phyloP scores from a whole-genome alignment of 1,140 invertebrate species.

The Megalonaias nervosa region DNA sequence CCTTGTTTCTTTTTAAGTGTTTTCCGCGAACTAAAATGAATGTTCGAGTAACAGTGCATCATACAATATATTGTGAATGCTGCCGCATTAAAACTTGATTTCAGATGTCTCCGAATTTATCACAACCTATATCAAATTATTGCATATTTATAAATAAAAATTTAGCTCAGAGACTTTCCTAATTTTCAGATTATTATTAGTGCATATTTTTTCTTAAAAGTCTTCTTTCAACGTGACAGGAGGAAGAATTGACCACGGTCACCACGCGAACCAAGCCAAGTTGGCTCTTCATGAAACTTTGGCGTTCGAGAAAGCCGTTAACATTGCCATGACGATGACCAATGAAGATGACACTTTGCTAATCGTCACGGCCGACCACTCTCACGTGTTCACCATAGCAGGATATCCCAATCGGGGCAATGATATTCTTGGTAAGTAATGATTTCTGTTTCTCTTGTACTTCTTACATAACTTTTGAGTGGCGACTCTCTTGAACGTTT shows the following conservation, averaged over 20 bases:
- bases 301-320: slow-evolving; percentile 82
- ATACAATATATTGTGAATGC: neutral
- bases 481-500: too few species aligned
- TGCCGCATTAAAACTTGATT: neutral
- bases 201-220: neutral
- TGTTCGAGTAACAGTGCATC: too few species aligned
- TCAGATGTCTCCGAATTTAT: neutral
- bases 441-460: neutral
- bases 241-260: slow-evolving; percentile 85
- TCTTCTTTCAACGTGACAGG: slow-evolving; percentile 43
- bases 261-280: slow-evolving; percentile 86
- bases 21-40: too few species aligned
- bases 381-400: slow-evolving; percentile 68
- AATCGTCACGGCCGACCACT: slow-evolving; percentile 92
- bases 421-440: slow-evolving; percentile 66
- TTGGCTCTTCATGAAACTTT: slow-evolving; percentile 86
- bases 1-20: too few species aligned
- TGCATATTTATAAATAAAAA: neutral
- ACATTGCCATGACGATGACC: slow-evolving; percentile 77
- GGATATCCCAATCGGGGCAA: slow-evolving; percentile 65
- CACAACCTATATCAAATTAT: neutral
- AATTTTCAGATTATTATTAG: neutral
- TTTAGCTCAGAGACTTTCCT: neutral
- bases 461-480: too few species aligned
- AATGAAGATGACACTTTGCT: slow-evolving; percentile 82